Base-by-base conservation (phyloP, 2,888 invertebrate genomes). In the Uloborus plumipes region DNA sequence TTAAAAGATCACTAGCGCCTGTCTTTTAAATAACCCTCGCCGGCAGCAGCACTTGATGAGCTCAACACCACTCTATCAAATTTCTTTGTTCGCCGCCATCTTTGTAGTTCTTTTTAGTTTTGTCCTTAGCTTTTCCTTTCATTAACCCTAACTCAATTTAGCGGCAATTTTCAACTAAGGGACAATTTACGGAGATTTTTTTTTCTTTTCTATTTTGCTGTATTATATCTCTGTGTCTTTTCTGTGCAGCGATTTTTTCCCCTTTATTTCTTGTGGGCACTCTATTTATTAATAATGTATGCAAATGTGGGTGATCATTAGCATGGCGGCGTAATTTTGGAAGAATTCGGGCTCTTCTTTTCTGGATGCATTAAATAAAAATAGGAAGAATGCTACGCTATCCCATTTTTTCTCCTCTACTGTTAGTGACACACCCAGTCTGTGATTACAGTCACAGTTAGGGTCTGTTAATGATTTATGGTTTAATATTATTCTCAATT, bases 281-380 rank as follows among this genome's bases (percentile, higher is more conserved):
- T 81, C 80, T 81, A 74, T 81, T 81, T 81, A 81, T 81, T 81
- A 81, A 81, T 81, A 81, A 81, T 81, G 70, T 81, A 81, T 81
- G 80, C 80, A 81, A 81, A 81, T 81, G 74, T 39, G 47, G 49
- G 31, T 74, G 80, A 81, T 81, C 80, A 81, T 81, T 81, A 81
- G 80, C 64, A 69, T 50, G 51, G 70, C 65, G 64, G 62, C 64
- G 69, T 74, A 81, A 74, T 74, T 81, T 81, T 70, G 53, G 62
- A 49, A 49, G 53, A 62, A 73, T 73, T 66, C 50, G 15, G 49
- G 66, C 58, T 64, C 47, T 79, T 79, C 72, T 79, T 78, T 70
- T 72, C 66, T 31, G 49, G 16, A 26, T 26, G 53, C 62, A 74
- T 70, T 70, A 70, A 74, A 81, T 65, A 75, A 50, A 69, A 26